Evolutionary conservation across 2,888 invertebrate genomes (phyloP).

Genomic region (Julus scandinavius): DNA sequence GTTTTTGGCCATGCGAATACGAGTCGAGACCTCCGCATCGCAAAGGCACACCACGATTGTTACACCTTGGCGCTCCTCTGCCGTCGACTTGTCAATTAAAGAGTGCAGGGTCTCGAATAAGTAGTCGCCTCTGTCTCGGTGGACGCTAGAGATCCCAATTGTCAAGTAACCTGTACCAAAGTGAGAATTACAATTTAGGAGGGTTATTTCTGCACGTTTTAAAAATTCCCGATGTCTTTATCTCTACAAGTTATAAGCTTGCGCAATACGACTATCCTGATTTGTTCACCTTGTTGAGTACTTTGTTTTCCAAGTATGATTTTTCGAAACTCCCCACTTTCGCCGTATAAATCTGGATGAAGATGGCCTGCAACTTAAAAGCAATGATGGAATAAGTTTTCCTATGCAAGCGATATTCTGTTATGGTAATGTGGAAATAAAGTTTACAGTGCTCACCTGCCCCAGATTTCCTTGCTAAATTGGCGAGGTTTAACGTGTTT

Average conservation of each 20-base stretch:
- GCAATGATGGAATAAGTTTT: not conserved
- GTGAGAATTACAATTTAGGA: not conserved
- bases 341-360: not conserved
- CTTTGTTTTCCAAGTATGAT: not conserved
- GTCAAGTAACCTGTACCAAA: slow-evolving; percentile 62
- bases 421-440: not conserved
- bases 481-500: not conserved
- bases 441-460: not conserved
- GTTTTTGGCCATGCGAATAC: slow-evolving; percentile 58
- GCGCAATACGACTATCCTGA: no score
- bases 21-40: slow-evolving; percentile 63
- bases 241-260: no score
- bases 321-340: not conserved
- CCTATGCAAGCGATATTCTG: not conserved
- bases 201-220: no score
- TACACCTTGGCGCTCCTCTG: slow-evolving; percentile 62
- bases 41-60: slow-evolving; percentile 65
- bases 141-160: slow-evolving; percentile 66
- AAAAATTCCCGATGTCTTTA: no score
- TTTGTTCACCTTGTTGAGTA: not conserved
- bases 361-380: not conserved
- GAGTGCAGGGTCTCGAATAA: slow-evolving; percentile 64
- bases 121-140: slow-evolving; percentile 64
- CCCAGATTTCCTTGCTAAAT: not conserved
- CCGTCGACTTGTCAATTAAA: slow-evolving; percentile 63